Conservation (phyloP, 2,113 vertebrate genomes). For the Nesoenas mayeri region DNA sequence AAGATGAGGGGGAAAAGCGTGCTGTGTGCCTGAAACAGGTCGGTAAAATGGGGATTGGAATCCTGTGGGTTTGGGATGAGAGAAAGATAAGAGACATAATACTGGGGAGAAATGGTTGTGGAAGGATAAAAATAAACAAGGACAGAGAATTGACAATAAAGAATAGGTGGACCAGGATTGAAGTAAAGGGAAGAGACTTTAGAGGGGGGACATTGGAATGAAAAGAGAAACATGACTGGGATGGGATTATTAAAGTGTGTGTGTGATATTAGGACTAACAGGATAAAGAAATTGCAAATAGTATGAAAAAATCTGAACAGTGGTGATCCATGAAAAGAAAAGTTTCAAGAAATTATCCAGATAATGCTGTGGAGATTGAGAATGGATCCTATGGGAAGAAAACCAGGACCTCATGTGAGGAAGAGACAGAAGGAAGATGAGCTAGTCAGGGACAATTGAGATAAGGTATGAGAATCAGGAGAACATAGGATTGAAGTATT, state of each 20-base stretch:
- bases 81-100: neutral
- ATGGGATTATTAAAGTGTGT: neutral
- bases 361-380: neutral
- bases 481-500: neutral
- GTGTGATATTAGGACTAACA: neutral
- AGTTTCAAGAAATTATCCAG: neutral
- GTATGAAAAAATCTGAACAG: neutral
- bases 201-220: neutral
- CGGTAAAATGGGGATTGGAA: neutral
- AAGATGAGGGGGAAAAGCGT: neutral
- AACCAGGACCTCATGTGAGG: neutral
- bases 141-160: neutral
- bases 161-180: neutral
- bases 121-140: neutral
- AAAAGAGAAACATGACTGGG: neutral
- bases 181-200: neutral
- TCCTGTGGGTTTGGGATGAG: neutral
- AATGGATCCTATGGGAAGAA: neutral
- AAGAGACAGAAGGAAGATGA: neutral
- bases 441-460: neutral
- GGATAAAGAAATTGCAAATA: neutral
- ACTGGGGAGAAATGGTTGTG: neutral
- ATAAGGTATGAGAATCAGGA: neutral
- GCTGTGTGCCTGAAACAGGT: fast-evolving
- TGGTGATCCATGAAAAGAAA: neutral